phyloP scores from a whole-genome alignment of 2,797 vertebrate genomes.

The Hemibagrus guttatus region DNA sequence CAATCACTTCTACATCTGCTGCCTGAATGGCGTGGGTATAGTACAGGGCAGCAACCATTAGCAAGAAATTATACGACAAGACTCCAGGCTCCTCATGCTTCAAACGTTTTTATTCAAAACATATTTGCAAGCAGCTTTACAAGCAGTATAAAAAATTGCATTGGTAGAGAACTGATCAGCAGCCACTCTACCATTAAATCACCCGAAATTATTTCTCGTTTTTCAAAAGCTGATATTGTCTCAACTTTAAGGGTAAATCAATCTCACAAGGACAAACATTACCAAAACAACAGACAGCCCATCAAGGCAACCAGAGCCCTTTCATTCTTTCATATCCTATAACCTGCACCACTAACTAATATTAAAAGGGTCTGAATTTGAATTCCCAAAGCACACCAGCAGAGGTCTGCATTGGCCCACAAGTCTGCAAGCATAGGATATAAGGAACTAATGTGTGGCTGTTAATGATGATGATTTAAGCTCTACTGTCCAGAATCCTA shows the following conservation, averaged over 20 bases:
- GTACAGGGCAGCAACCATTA: not conserved
- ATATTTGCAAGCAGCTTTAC: not conserved
- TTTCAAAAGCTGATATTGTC: not conserved
- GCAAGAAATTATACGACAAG: not conserved
- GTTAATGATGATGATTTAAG: slow-evolving; percentile 3
- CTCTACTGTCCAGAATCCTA: slow-evolving; percentile 21
- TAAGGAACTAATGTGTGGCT: slow-evolving; percentile 26
- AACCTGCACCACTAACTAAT: slow-evolving; percentile 31
- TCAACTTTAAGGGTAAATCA: slow-evolving; percentile 12
- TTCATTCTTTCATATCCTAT: slow-evolving; percentile 48
- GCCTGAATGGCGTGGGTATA: not conserved
- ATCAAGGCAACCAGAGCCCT: slow-evolving; percentile 51
- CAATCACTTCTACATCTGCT: slow-evolving; percentile 12
- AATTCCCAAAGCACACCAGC: slow-evolving; percentile 5
- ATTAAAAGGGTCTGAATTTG: slow-evolving; percentile 16
- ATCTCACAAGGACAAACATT: slow-evolving; percentile 28
- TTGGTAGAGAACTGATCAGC: not conserved
- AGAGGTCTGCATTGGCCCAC: not conserved
- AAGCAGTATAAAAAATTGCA: not conserved
- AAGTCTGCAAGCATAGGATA: slow-evolving; percentile 12
- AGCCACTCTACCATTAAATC: slow-evolving; percentile 19
- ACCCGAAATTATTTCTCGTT: not conserved
- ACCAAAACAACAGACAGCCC: slow-evolving; percentile 45
- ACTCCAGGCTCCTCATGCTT: not conserved
- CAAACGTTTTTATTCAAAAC: not conserved